Base-by-base conservation (phyloP, 2,797 vertebrate genomes). In the Crax fasciolata region DNA sequence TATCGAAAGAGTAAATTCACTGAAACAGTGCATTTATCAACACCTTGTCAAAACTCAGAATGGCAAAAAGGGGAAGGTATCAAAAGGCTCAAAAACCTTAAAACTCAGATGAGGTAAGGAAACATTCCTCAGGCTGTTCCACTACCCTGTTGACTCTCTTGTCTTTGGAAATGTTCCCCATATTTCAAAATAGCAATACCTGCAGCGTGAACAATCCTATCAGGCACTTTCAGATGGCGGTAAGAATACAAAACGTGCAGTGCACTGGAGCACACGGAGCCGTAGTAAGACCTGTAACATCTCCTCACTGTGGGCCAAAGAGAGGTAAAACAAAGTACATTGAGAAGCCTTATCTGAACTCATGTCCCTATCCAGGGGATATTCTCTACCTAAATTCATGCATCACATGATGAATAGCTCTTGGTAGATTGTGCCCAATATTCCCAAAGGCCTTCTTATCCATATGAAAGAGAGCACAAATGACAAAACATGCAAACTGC, bases 381-480 rank as follows among this genome's bases (percentile, higher is more conserved):
- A 83, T 58, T 72, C 39, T 28, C 51, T 92, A 38, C 55, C 46
- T 87, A 75, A 90, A 81, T 68, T 48, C 51, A 87, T 68, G 70
- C 28, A 58, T 76, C 67, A 78, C 39, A 77, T 21, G 54, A 92
- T 78, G 48, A 91, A 51, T 83, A 78, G 71, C 57, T 89, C 68
- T 72, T 87, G 32, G 57, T 12, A 68, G 54, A 55, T 78, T 1
- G 0, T 48, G 55, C 32, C 87, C 8, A 76, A 63, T 72, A 49
- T 75, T 91, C 70, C 89, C 82, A 84, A 85, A 61, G 66, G 89
- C 32, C n/a, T 84, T 77, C 84, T 81, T 72, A 75, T n/a, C 24
- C 16, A 10, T 49, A 68, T 41, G 75, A 91, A 92, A 92, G 65
- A 48, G 51, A 89, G 39, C 67, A 87, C 30, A 83, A 76, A 62